Conservation (phyloP, 1,140 invertebrate genomes). For the Sycophaga agraensis region DNA sequence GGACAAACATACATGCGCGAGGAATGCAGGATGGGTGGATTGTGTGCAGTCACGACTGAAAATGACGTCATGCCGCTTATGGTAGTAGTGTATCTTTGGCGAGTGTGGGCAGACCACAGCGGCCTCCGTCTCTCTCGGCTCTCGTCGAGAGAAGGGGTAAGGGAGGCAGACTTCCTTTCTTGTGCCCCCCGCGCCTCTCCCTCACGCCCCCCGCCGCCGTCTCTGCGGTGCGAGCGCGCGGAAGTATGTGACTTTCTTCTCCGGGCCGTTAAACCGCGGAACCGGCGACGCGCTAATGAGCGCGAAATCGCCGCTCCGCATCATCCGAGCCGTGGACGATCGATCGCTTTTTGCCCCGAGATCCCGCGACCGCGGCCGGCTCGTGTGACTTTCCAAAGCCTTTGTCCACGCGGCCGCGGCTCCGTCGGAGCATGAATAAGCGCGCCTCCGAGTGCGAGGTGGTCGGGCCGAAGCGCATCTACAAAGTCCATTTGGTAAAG, state of each 20-base stretch:
- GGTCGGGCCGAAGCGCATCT: too few relatives aligned
- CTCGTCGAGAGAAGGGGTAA: not conserved
- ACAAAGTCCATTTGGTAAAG: too few relatives aligned
- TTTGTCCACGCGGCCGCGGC: not conserved
- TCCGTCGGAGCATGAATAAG: not conserved
- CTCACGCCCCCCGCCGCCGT: not conserved
- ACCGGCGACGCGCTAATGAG: conserved; percentile 1
- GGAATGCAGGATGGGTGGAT: conserved; percentile 33
- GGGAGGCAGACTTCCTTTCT: not conserved
- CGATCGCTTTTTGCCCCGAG: too few relatives aligned
- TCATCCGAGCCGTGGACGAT: too few relatives aligned
- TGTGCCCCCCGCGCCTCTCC: not conserved
- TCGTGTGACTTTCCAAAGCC: not conserved
- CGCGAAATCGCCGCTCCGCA: conserved; percentile 11
- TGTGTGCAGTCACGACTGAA: conserved; percentile 24
- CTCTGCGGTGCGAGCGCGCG: too few relatives aligned
- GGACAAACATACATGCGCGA: conserved; percentile 11
- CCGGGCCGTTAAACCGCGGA: conserved; percentile 20
- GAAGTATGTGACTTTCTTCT: conserved; percentile 11
- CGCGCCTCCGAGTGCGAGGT: not conserved
- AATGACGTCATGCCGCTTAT: conserved; percentile 27
- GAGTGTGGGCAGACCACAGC: conserved; percentile 18
- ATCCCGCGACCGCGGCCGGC: too few relatives aligned
- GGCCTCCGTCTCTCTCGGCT: not conserved
- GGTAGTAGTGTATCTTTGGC: conserved; percentile 19